These are phyloP conservation scores for Crotalus tigris DNA, from an alignment of 2,113 vertebrate genomes.

Conservation along the genomic window DNA sequence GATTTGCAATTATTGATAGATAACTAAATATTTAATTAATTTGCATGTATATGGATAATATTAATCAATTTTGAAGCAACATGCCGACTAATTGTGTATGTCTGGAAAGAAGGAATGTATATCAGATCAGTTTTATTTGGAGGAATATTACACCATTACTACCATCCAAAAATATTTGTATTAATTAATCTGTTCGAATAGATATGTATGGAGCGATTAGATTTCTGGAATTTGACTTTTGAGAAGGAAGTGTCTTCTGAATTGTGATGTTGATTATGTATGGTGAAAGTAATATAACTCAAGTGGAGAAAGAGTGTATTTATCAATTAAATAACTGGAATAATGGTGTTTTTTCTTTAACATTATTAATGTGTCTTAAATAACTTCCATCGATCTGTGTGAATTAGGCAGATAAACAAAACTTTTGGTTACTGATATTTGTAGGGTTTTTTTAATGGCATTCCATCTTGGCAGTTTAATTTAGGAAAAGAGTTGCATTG, in stretches of 20 bases:
- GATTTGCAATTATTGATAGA: conserved; percentile 29
- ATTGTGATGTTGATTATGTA: neutral
- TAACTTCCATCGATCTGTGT: neutral
- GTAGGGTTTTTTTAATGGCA: neutral
- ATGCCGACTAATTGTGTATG: neutral
- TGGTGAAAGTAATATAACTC: neutral
- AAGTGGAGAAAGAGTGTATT: neutral
- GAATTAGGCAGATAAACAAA: neutral
- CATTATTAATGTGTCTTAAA: neutral
- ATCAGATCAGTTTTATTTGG: neutral
- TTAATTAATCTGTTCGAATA: neutral
- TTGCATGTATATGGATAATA: conserved; percentile 38
- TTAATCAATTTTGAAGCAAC: conserved; percentile 29
- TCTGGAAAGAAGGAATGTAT: neutral
- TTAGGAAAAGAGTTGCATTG: neutral
- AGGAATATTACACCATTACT: neutral
- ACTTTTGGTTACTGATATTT: neutral
- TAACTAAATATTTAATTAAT: conserved; percentile 54
- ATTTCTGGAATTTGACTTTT: neutral
- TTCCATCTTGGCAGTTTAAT: neutral
- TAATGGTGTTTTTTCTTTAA: neutral
- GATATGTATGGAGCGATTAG: neutral
- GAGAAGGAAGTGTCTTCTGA: neutral
- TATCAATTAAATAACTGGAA: neutral
- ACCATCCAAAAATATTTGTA: neutral